Evolutionary conservation across 2,888 invertebrate genomes (phyloP), one percentile per base, ranked within the genome.

Genomic region (Drosophila prolongata): DNA sequence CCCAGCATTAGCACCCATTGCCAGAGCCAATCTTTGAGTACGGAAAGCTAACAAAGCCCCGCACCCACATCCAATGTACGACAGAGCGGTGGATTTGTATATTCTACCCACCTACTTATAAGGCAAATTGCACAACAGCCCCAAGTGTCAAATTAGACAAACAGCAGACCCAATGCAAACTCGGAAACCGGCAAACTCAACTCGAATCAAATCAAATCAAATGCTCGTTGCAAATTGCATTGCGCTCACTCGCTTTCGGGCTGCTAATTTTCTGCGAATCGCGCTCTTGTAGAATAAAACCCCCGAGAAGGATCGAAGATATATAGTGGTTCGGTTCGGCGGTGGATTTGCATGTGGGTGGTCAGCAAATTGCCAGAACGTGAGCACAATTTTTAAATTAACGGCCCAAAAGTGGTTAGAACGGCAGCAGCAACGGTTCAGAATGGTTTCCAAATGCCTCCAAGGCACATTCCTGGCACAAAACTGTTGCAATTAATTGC

Each of bases 351-450:
- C 76, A 84, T 83, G 89, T 89, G 89, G 89, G 89, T 89, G 89
- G 89, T 79, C 89, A 75, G 75, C 79, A 89, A 89, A 89, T 89
- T 89, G 83, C 86, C 71, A 62, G 81, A 89, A 87, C 89, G 89
- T 89, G 89, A 89, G 84, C 79, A 78, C 86, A 89, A 89, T 89
- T 80, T 79, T 80, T 77, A 89, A 89, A 89, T 89, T 80, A 89
- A 87, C 86, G 80, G 80, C 79, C 61, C 66, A 61, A 70, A 83
- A 84, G 79, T 79, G 83, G 84, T 75, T 80, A 71, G 79, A 80
- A 79, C 86, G 67, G 77, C 82, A 82, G 78, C 79, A 70, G 65
- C 71, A 65, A 59, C 49, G 50, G 66, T 37, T 66, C 53, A 16
- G 38, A 56, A 34, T 24, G 19, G 54, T n/a, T 34, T 16, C 0